Conservation (phyloP, 2,888 invertebrate species). For the Perdita meconis region DNA sequence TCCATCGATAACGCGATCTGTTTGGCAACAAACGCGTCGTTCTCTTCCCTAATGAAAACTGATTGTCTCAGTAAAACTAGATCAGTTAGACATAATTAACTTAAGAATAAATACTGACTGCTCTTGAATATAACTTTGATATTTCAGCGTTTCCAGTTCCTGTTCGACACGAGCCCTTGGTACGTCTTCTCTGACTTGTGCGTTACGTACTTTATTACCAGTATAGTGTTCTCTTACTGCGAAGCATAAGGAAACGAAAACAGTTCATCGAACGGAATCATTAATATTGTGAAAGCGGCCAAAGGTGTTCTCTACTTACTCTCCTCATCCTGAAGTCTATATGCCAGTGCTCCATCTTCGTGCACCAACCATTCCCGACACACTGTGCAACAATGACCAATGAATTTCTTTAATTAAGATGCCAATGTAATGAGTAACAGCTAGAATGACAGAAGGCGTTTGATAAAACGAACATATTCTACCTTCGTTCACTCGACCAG, state of each 20-base stretch:
- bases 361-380: slow-evolving; percentile 93
- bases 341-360: slow-evolving; percentile 93
- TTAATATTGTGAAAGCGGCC: background rate
- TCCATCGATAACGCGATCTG: slow-evolving; percentile 89
- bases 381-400: slow-evolving; percentile 85
- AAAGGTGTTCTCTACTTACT: slow-evolving; percentile 85
- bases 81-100: too few species aligned
- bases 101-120: slow-evolving; percentile 85
- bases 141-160: slow-evolving; percentile 87
- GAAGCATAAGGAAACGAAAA: slow-evolving; percentile 42
- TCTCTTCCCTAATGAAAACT: slow-evolving; percentile 90
- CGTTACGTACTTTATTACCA: slow-evolving; percentile 90
- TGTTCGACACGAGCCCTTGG: slow-evolving; percentile 91
- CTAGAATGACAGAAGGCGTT: slow-evolving; percentile 41
- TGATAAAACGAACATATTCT: slow-evolving; percentile 45
- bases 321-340: slow-evolving; percentile 92
- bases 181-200: slow-evolving; percentile 91
- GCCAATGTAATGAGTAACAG: slow-evolving; percentile 42
- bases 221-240: slow-evolving; percentile 90
- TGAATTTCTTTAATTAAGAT: slow-evolving; percentile 43
- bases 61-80: too few species aligned
- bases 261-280: slow-evolving; percentile 1
- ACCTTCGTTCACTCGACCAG: slow-evolving; percentile 89
- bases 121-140: slow-evolving; percentile 87
- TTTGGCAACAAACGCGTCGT: slow-evolving; percentile 88